Percentiles rank a stretch among this genome's conserved stretches.
These are phyloP conservation scores for Caenorhabditis briggsae DNA, from an alignment of 1,140 invertebrate genomes.

Conservation along the genomic window DNA sequence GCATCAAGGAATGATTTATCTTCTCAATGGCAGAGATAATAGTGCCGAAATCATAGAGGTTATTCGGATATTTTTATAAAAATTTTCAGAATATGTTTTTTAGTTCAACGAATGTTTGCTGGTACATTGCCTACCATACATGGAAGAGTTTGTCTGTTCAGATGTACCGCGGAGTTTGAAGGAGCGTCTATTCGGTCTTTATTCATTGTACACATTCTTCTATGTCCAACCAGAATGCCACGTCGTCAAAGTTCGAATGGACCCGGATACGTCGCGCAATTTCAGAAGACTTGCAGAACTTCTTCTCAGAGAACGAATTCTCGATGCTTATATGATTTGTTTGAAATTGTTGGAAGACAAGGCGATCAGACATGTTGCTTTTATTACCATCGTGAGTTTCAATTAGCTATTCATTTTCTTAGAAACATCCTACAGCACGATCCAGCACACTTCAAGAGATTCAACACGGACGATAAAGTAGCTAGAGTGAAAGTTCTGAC, in stretches of 20 bases:
- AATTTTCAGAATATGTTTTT: neutral
- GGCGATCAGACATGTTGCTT: conserved; percentile 19
- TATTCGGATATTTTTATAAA: neutral
- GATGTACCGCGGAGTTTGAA: conserved; percentile 2
- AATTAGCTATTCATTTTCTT: neutral
- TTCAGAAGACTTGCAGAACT: conserved; percentile 12
- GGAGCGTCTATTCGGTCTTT: conserved; percentile 22
- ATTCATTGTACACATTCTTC: conserved; percentile 28
- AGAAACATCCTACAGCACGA: neutral
- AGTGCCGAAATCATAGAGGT: conserved; percentile 47
- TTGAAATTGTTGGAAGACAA: conserved; percentile 12
- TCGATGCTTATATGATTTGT: conserved; percentile 22
- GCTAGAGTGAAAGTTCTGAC: neutral
- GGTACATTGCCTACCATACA: conserved; percentile 22
- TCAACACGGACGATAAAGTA: neutral
- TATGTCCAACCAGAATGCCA: neutral
- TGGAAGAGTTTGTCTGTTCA: conserved; percentile 11
- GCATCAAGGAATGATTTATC: neutral
- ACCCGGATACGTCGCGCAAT: neutral
- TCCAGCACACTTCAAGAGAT: conserved; percentile 8
- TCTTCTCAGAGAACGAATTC: neutral
- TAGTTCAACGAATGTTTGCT: conserved; percentile 23
- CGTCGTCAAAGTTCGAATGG: conserved; percentile 36
- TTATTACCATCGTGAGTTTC: neutral
- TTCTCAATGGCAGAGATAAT: conserved; percentile 16